Percentiles rank a stretch among this genome's conserved stretches.
Conservation (phyloP, 1,140 invertebrate genomes). For the Calliphora vicina region DNA sequence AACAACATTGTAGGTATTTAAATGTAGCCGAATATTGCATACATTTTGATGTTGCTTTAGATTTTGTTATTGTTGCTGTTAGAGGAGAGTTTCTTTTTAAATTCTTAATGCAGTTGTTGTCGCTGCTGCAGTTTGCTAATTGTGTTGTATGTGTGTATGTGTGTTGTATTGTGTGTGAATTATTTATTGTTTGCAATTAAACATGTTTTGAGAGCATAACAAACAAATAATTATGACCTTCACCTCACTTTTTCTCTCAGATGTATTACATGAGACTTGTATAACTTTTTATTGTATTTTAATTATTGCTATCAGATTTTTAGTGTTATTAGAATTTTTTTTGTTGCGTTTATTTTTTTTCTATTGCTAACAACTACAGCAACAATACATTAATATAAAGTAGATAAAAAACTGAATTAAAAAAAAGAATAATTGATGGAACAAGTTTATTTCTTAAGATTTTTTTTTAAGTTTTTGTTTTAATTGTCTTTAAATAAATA, state of each 20-base stretch:
- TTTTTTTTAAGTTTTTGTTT: not conserved
- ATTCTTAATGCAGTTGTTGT: not conserved
- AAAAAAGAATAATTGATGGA: not conserved
- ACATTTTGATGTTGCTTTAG: not conserved
- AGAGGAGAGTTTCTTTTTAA: not conserved
- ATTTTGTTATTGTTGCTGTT: not conserved
- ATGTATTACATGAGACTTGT: not conserved
- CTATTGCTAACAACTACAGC: too few species aligned
- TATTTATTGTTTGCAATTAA: not conserved
- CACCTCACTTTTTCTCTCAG: constrained; percentile 22
- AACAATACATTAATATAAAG: too few species aligned
- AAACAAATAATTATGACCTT: constrained; percentile 19
- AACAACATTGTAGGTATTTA: too few species aligned
- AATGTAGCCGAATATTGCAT: not conserved
- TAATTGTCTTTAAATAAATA: not conserved
- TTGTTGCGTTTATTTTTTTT: not conserved
- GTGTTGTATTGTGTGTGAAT: not conserved
- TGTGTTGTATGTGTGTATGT: not conserved
- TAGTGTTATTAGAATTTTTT: not conserved
- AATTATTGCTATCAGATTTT: constrained; percentile 1
- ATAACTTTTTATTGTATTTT: not conserved
- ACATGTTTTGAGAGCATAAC: constrained; percentile 32
- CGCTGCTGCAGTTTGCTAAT: not conserved
- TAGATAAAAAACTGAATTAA: not conserved
- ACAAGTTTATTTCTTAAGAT: not conserved